phyloP scores from a whole-genome alignment of 1,140 invertebrate genomes.

The Pseudomyrmex gracilis region DNA sequence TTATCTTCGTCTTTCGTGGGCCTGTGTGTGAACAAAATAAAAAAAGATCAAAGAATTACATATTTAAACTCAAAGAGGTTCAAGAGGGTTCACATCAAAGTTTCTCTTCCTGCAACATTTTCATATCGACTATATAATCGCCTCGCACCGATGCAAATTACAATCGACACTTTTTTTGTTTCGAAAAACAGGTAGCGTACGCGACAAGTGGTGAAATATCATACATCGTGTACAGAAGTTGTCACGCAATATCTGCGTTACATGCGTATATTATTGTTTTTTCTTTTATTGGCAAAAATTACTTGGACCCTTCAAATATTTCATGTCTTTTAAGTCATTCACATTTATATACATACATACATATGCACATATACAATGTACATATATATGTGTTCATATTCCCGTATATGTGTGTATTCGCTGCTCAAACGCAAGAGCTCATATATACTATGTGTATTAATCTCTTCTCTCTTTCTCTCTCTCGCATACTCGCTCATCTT shows the following conservation, averaged over 20 bases:
- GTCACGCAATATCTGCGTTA: constrained; percentile 63
- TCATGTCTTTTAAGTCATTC: not conserved
- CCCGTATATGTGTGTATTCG: not conserved
- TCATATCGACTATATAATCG: too few species aligned
- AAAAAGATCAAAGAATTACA: too few species aligned
- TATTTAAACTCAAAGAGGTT: too few species aligned
- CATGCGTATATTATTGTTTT: constrained; percentile 47
- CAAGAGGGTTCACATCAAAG: too few species aligned
- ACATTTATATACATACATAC: not conserved
- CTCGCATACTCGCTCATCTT: not conserved
- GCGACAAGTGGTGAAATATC: constrained; percentile 61
- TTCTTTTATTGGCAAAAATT: constrained; percentile 31
- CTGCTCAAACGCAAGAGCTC: constrained; percentile 14
- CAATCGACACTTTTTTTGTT: too few species aligned
- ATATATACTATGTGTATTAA: not conserved
- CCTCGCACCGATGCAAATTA: too few species aligned
- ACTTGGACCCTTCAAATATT: constrained; percentile 31
- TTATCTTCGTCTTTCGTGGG: not conserved
- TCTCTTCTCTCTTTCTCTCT: not conserved
- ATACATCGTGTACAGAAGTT: constrained; percentile 74
- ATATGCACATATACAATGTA: too few species aligned
- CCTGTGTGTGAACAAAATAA: too few species aligned
- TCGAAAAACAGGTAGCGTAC: constrained; percentile 68
- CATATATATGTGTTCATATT: too few species aligned
- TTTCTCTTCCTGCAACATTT: too few species aligned